A percentile compares a stretch with the other conserved stretches of the same genome.
Conservation (phyloP, 2,888 invertebrate species). For the Drosophila sordidula region DNA sequence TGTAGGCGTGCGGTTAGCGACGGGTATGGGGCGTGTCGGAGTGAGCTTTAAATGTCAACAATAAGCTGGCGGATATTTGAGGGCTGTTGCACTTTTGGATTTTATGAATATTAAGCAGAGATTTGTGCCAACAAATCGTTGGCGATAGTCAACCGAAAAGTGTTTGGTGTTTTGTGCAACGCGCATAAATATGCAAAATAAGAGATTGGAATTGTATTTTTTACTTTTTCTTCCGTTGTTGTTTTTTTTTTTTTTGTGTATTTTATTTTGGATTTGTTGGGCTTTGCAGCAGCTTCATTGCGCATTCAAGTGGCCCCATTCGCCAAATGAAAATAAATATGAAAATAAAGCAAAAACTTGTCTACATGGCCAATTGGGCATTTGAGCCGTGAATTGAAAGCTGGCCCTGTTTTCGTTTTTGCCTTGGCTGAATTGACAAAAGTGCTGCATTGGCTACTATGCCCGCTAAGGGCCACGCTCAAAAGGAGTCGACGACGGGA, state of each 20-base stretch:
- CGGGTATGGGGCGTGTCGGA: not conserved
- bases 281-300: conserved; percentile 62
- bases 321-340: conserved; percentile 62
- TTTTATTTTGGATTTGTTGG: conserved; percentile 30
- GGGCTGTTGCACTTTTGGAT: conserved; percentile 32
- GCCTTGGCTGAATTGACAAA: conserved; percentile 55
- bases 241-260: too few relatives aligned
- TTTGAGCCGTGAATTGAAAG: conserved; percentile 43
- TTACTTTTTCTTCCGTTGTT: conserved; percentile 12
- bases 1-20: conserved; percentile 30
- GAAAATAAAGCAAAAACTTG: conserved; percentile 51
- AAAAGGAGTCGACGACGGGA: not conserved
- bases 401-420: conserved; percentile 23
- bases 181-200: conserved; percentile 56
- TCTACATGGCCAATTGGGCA: conserved; percentile 71
- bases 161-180: conserved; percentile 23
- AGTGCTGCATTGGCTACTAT: conserved; percentile 45
- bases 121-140: conserved; percentile 56
- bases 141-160: conserved; percentile 50
- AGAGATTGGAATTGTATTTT: conserved; percentile 29
- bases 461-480: not conserved
- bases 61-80: conserved; percentile 41
- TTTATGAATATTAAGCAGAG: conserved; percentile 58
- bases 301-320: conserved; percentile 76
- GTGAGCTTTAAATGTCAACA: conserved; percentile 52